Conservation (phyloP, 92 coral and sea anemone genomes). For the Epizoanthus fatuus region DNA sequence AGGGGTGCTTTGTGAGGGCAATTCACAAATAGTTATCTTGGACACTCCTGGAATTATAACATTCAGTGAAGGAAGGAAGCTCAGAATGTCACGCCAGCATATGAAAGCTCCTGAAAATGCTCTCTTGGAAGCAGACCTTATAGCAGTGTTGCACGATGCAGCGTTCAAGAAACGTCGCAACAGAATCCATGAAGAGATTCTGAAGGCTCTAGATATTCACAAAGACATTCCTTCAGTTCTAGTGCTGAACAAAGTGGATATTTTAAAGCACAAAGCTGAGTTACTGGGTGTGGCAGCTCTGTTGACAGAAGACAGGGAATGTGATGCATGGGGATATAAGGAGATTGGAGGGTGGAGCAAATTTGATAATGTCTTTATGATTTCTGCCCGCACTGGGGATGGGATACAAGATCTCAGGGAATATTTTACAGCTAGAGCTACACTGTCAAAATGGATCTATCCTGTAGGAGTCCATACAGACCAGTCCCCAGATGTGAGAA, state of each 20-base stretch:
- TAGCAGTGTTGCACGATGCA: constrained; percentile 88
- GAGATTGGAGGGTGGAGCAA: constrained; percentile 88
- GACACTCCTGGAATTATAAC: constrained; percentile 98
- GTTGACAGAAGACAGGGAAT: constrained; percentile 85
- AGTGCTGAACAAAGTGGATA: constrained; percentile 89
- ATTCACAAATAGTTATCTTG: constrained; percentile 82
- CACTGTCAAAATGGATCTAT: constrained; percentile 80
- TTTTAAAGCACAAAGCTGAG: constrained; percentile 74
- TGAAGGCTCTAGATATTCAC: constrained; percentile 67
- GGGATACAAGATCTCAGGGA: constrained; percentile 86
- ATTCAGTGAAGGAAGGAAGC: constrained; percentile 80
- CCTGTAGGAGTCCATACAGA: constrained; percentile 83
- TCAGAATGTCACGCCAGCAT: constrained; percentile 95
- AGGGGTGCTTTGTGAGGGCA: constrained; percentile 78
- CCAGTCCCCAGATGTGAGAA: constrained; percentile 77
- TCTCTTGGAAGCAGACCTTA: constrained; percentile 87
- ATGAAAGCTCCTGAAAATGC: constrained; percentile 91
- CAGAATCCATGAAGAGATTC: constrained; percentile 83
- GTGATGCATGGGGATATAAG: constrained; percentile 88
- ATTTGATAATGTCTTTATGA: constrained; percentile 93
- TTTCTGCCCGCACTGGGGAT: constrained; percentile 91
- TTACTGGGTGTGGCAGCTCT: constrained; percentile 79
- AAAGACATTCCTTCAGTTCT: constrained; percentile 78
- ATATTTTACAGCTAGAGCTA: constrained; percentile 80
- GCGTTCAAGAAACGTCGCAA: constrained; percentile 78